phyloP scores from a whole-genome alignment of 1,140 invertebrate genomes.

The Melitaea cinxia region DNA sequence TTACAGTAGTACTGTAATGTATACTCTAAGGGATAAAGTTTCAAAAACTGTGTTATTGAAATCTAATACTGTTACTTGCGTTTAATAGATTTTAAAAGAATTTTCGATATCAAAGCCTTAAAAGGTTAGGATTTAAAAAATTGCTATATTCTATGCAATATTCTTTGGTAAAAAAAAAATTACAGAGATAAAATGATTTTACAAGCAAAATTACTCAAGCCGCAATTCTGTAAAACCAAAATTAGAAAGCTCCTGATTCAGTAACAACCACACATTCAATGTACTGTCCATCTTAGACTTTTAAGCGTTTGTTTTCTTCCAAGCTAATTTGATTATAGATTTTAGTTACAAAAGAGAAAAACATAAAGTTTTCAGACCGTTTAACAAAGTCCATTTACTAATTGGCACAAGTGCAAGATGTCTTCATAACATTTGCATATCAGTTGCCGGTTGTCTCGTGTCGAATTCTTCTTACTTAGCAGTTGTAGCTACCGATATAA shows the following conservation, averaged over 20 bases:
- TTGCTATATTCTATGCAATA: no score
- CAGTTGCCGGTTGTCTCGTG: neutral
- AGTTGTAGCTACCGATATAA: neutral
- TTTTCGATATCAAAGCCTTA: no score
- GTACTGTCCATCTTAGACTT: neutral
- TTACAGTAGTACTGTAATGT: no score
- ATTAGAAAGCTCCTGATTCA: neutral
- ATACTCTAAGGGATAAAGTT: no score
- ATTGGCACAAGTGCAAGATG: slow-evolving; percentile 11
- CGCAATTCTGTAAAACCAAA: neutral
- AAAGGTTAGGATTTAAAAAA: no score
- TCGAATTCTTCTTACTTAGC: neutral
- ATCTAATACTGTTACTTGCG: no score
- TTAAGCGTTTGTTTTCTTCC: neutral
- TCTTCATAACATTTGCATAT: neutral
- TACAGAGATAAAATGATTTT: no score
- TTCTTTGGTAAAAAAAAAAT: no score
- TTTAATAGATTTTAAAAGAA: no score
- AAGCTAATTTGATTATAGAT: neutral
- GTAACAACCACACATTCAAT: neutral
- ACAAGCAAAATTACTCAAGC: neutral
- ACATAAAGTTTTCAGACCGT: neutral
- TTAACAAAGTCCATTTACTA: slow-evolving; percentile 12
- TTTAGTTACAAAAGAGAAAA: neutral
- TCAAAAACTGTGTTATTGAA: no score